Base-by-base conservation (phyloP, 2,797 vertebrate species). In the Pseudochaenichthys georgianus region DNA sequence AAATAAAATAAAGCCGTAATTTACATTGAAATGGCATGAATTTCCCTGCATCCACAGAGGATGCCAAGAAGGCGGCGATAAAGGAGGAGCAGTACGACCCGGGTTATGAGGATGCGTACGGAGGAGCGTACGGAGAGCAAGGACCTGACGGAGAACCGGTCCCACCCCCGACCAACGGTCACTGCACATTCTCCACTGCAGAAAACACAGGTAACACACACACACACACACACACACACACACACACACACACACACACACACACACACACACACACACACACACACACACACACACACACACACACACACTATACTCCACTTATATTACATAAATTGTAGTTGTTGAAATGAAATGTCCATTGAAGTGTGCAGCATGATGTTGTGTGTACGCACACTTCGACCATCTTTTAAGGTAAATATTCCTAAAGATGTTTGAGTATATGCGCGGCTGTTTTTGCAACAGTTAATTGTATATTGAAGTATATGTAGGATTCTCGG, bases 81-180 rank as follows among this genome's bases (percentile, higher is more conserved):
- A 99, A 99, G 90, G 97, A 99, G 92, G 98, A 99, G 87, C 96
- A 96, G 76, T 99, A 99, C 0, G 98, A 99, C 74, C 98, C 98
- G 0, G 98, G 98, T 46, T 99, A 99, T 2, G 98, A 99, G 82
- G 96, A 96, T 1, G 97, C 98, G 0, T 98, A 95, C 2, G 97
- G 97, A 0, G 96, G 97, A 42, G 93, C 92, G 1, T 97, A 96
- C 16, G 69, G 82, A 0, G 95, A 96, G 47, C 89, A 65, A 48
- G 92, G 86, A 0, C 48, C 74, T 0, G 95, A 93, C 17, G 89
- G 52, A 28, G 78, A 45, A 7, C 75, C 19, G 21, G 17, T 70
- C 10, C 23, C 48, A 12, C 43, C 41, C 60, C 89, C 94, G 64
- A 91, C 77, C 46, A 92, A 94, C 1, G 96, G 96, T 4, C 95